Base-by-base conservation (phyloP, 2,888 invertebrate species). In the Ennomos fuscantarius region DNA sequence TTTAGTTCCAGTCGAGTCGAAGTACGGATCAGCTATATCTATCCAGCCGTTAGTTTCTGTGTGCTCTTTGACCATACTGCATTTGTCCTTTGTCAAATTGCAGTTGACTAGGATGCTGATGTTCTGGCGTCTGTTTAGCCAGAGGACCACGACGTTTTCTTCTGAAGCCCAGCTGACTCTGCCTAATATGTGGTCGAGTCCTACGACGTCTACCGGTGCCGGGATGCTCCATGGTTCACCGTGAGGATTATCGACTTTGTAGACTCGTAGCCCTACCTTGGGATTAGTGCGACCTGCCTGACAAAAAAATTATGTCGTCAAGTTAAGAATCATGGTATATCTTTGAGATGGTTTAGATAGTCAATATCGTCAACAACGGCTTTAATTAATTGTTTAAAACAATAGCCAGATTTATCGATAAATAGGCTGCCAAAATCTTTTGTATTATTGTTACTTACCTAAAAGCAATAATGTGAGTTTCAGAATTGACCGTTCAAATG, bases 61-160 rank as follows among this genome's bases (percentile, higher is more conserved):
- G n/a, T 84, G 61, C 76, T 92, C 63, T 79, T 88, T 73, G 0
- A 89, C 70, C 44, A 89, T 82, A 46, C 79, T 85, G 67, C 93
- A 93, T 65, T 85, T 86, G 51, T 89, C 84, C 37, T 74, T 72
- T 24, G 70, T 73, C 12, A 92, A 63, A 51, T 93, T 84, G 76
- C 96, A 96, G 31, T 94, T 86, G 10, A 94, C 91, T 40, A 95
- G 74, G 15, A 94, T 84, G 35, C 94, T 93, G 48, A 94, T 73
- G 77, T 95, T 98, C 84, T 99, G 99, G 24, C 96, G 93, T 50
- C 99, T 93, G 82, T 98, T 98, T 53, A 97, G 90, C 96, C 98
- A 98, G 6, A 96, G 93, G 0, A 96, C 95, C 1, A 95, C 86
- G 0, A 98, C 78, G 32, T 94, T 93, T 0, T 93, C 84, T 50